Evolutionary conservation across 1,140 invertebrate genomes (phyloP).

Genomic region (Brachionus manjavacas): DNA sequence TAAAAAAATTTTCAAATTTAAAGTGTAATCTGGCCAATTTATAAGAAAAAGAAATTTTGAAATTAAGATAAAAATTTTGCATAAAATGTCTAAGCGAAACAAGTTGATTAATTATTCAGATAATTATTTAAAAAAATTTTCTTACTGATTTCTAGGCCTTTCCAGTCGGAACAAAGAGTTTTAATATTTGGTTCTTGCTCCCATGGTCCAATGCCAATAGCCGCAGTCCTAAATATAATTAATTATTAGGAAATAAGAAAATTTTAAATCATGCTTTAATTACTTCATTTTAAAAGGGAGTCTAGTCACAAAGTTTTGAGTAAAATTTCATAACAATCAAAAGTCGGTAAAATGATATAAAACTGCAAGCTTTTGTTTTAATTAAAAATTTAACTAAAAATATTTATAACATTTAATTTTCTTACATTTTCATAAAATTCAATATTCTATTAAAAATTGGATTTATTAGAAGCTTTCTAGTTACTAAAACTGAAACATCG

Average conservation of each 20-base stretch:
- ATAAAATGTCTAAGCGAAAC: not conserved
- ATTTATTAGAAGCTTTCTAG: not conserved
- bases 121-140: not conserved
- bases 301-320: not conserved
- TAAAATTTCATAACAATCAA: not conserved
- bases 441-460: not conserved
- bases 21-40: no score
- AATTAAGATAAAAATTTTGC: not conserved
- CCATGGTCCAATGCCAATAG: not conserved
- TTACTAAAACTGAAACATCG: not conserved
- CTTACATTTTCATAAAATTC: not conserved
- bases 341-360: not conserved
- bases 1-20: no score
- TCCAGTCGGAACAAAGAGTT: conserved; percentile 14
- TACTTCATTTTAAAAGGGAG: not conserved
- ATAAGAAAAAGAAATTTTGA: not conserved
- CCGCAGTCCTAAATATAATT: not conserved
- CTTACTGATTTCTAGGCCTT: not conserved
- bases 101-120: not conserved
- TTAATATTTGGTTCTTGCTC: not conserved
- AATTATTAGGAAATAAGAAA: not conserved
- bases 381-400: not conserved
- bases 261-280: not conserved
- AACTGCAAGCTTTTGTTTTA: not conserved
- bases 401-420: not conserved